Evolutionary conservation across 2,888 invertebrate genomes (phyloP), one percentile per base, ranked within the genome.

Genomic region (Spodoptera exigua): DNA sequence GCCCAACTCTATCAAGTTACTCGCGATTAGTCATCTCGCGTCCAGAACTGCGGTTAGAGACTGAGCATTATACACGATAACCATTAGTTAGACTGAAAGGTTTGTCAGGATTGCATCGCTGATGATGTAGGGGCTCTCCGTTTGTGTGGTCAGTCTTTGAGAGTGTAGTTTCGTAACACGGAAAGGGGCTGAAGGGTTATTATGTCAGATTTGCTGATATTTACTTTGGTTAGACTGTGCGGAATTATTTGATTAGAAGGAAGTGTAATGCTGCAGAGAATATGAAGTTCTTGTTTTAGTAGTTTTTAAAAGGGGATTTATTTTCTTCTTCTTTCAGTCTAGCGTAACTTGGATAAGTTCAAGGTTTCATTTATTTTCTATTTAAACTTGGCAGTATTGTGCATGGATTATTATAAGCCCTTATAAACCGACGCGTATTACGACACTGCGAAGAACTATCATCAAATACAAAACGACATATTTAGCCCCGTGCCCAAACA

Each of bases 1-100:
- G n/a, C 44, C 36, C 60, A 72, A 17, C 76, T 63, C 78, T 76
- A 76, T 32, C 37, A 45, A 78, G 78, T 80, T 80, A 72, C 76
- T 67, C 68, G 71, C 79, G 82, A 85, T 86, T 84, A 85, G 78
- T 73, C 72, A 69, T 74, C 68, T 61, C 39, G 48, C 55, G 58
- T 74, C 57, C 61, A 68, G 53, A 37, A 41, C 63, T 70, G 75
- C 62, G 67, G 65, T 71, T 70, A 70, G 48, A 47, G 43, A 54
- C 55, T 64, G 62, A 67, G 82, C 79, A 85, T 85, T 83, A 82
- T 78, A 76, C 63, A 57, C 72, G 72, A 67, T 76, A 78, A 74
- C 70, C 69, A 61, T 74, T 63, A 67, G 66, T 74, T 77, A 62
- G 49, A 16, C 48, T 60, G 66, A 74, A 71, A 64, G 69, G 71